phyloP scores from a whole-genome alignment of 2,797 vertebrate species.

The Hipposideros larvatus region DNA sequence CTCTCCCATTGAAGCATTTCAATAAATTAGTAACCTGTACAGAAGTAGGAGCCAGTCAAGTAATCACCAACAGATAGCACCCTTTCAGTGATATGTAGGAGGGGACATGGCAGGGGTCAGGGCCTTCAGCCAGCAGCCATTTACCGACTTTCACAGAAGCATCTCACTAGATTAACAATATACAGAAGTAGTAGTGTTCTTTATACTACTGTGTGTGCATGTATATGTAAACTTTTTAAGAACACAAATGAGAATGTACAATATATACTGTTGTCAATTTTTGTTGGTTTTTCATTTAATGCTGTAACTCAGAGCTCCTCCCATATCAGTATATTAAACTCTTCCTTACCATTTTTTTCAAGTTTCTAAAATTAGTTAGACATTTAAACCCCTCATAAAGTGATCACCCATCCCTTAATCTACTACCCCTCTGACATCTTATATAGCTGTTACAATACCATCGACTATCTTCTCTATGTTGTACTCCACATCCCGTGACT shows the following conservation, averaged over 20 bases:
- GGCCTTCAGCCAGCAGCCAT: not conserved
- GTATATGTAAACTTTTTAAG: not conserved
- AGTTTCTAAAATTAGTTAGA: too few relatives aligned
- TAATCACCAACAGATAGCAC: not conserved
- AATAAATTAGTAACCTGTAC: not conserved
- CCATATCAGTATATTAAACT: not conserved
- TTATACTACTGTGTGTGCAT: not conserved
- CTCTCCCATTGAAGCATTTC: not conserved
- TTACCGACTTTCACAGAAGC: not conserved
- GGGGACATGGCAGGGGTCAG: not conserved
- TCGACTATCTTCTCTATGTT: too few relatives aligned
- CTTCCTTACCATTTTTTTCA: not conserved
- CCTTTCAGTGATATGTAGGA: not conserved
- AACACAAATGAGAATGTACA: not conserved
- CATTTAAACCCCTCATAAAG: too few relatives aligned
- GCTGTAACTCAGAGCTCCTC: not conserved
- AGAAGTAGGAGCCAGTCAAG: not conserved
- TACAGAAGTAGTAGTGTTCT: not conserved
- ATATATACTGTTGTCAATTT: not conserved
- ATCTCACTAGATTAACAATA: not conserved
- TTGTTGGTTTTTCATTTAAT: not conserved
- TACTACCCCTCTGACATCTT: too few relatives aligned
- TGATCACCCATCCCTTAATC: too few relatives aligned
- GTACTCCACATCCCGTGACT: too few relatives aligned
- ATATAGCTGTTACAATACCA: too few relatives aligned